These are phyloP conservation scores for Pristis pectinata DNA, from an alignment of 2,797 vertebrate species.

Conservation along the genomic window DNA sequence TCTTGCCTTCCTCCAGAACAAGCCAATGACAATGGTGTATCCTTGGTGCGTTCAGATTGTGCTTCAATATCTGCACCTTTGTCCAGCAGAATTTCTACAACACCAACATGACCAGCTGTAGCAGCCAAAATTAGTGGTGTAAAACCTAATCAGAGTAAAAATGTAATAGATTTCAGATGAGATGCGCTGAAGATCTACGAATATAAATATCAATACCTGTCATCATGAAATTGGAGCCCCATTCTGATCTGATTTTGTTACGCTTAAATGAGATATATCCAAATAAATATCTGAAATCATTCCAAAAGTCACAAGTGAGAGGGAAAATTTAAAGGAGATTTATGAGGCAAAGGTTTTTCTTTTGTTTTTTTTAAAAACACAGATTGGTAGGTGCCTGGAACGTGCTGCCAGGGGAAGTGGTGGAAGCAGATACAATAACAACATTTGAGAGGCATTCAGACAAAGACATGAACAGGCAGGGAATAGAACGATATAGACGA, in stretches of 20 bases:
- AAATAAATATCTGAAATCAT: not conserved
- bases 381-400: too few species aligned
- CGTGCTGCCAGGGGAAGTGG: too few species aligned
- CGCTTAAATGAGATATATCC: not conserved
- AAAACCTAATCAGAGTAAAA: slow-evolving; percentile 67
- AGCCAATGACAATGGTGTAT: slow-evolving; percentile 92
- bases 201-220: not conserved
- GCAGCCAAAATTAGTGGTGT: slow-evolving; percentile 96
- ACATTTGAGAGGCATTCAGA: too few species aligned
- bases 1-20: slow-evolving; percentile 96
- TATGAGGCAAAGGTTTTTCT: too few species aligned
- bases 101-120: slow-evolving; percentile 95
- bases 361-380: too few species aligned
- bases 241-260: not conserved
- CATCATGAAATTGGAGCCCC: not conserved
- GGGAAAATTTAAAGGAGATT: too few species aligned
- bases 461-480: too few species aligned
- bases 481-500: too few species aligned
- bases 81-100: slow-evolving; percentile 95
- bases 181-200: not conserved
- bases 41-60: slow-evolving; percentile 98
- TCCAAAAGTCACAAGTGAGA: too few species aligned
- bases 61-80: slow-evolving; percentile 98
- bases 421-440: too few species aligned
- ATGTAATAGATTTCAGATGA: slow-evolving; percentile 34